Conservation (phyloP, 2,113 vertebrate species). For the Cryptotis parvus region DNA sequence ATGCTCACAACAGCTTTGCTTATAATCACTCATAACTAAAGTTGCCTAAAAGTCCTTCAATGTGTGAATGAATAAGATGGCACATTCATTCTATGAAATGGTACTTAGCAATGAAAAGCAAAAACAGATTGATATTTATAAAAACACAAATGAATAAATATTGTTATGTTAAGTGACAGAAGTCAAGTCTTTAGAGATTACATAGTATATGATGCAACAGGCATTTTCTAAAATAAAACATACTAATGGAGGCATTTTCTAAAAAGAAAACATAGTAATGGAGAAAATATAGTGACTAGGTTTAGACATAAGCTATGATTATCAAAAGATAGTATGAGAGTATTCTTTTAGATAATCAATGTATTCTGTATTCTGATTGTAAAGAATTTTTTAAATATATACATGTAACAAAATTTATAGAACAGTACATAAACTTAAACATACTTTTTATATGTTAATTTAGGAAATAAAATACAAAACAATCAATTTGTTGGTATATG, state of each 20-base stretch:
- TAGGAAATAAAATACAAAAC: slow-evolving; percentile 19
- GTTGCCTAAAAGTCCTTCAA: not conserved
- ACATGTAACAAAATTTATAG: slow-evolving; percentile 6
- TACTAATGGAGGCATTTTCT: not conserved
- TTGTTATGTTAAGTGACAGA: slow-evolving; percentile 14
- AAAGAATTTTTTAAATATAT: slow-evolving; percentile 8
- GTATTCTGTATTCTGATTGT: slow-evolving; percentile 19
- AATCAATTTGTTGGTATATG: not conserved
- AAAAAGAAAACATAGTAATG: not conserved
- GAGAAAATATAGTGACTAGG: not conserved
- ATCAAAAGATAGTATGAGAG: not conserved
- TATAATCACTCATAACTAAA: not conserved
- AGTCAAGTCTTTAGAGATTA: not conserved
- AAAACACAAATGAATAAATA: slow-evolving; percentile 1
- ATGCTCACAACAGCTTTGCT: not conserved
- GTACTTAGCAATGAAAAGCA: slow-evolving; percentile 28
- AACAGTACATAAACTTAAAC: not conserved
- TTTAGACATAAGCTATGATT: not conserved
- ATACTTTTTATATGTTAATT: slow-evolving; percentile 11
- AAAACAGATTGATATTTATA: not conserved
- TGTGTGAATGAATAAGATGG: not conserved
- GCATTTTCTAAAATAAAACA: not conserved
- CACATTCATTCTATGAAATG: not conserved
- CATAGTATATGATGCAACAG: no score
- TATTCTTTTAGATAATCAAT: not conserved